Conservation (phyloP, 2,888 invertebrate species). For the Cosmorhoe ocellata region DNA sequence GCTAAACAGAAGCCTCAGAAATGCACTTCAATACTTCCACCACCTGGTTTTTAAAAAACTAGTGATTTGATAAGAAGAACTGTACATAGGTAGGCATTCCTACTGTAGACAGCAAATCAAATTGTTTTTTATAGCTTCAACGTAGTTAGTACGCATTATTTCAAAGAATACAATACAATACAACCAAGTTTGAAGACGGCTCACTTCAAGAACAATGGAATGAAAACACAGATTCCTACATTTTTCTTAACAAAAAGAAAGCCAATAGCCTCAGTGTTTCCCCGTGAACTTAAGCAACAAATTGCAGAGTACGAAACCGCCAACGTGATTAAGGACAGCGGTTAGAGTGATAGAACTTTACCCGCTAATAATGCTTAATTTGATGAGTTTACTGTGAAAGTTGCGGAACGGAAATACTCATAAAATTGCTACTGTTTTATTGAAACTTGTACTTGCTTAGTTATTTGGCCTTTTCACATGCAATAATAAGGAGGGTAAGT, state of each 20-base stretch:
- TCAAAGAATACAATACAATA: no score
- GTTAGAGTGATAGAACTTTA: conserved; percentile 36
- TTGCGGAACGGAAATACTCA: conserved; percentile 25
- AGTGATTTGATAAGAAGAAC: no score
- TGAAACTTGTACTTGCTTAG: background rate
- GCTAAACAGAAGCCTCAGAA: no score
- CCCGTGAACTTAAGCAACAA: conserved; percentile 20
- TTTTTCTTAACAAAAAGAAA: conserved; percentile 18
- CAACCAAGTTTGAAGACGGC: no score
- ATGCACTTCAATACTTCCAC: no score
- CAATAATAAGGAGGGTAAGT: background rate
- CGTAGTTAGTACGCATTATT: no score
- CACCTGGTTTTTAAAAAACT: no score
- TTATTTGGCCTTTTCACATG: background rate
- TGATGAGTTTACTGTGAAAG: conserved; percentile 52
- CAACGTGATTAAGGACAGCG: conserved; percentile 35
- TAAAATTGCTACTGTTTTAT: conserved; percentile 17
- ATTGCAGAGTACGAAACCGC: conserved; percentile 36
- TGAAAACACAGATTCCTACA: no score
- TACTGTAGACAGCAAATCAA: no score
- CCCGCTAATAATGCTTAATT: conserved; percentile 51
- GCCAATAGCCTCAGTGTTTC: conserved; percentile 19
- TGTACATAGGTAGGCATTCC: no score
- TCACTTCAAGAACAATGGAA: no score
- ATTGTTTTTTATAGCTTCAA: no score